Evolutionary conservation across 2,113 vertebrate genomes (phyloP).

Genomic region (Paracanthobrama guichenoti): DNA sequence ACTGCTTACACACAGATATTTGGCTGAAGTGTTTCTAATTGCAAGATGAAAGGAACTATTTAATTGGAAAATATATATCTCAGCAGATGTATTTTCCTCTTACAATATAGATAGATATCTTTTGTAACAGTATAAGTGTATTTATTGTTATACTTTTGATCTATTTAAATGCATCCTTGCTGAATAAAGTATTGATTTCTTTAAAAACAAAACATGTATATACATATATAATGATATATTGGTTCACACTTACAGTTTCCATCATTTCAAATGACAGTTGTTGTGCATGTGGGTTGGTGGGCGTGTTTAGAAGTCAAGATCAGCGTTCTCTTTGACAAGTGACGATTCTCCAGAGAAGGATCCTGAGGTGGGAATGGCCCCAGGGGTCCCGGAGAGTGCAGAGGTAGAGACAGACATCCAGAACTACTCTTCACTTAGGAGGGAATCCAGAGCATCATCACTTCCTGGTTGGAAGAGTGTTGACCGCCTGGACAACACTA

Average conservation of each 20-base stretch:
- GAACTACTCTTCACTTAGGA: slow-evolving; percentile 73
- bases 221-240: not conserved
- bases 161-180: not conserved
- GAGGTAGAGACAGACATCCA: slow-evolving; percentile 70
- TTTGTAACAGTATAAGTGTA: not conserved
- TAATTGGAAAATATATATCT: too few species aligned
- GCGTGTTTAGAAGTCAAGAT: slow-evolving; percentile 68
- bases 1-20: not conserved
- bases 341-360: slow-evolving; percentile 51
- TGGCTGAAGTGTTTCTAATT: not conserved
- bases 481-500: slow-evolving; percentile 83
- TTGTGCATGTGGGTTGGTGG: slow-evolving; percentile 31
- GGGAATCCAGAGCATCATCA: slow-evolving; percentile 75
- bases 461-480: slow-evolving; percentile 84
- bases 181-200: not conserved
- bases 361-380: slow-evolving; percentile 38
- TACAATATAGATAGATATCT: too few species aligned
- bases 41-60: too few species aligned
- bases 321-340: slow-evolving; percentile 66
- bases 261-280: not conserved
- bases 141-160: not conserved
- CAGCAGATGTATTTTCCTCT: too few species aligned
- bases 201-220: not conserved
- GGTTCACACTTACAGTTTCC: not conserved
- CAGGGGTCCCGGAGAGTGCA: slow-evolving; percentile 10